These are phyloP conservation scores for Darevskia mixta DNA, from an alignment of 2,797 vertebrate species.

Conservation along the genomic window DNA sequence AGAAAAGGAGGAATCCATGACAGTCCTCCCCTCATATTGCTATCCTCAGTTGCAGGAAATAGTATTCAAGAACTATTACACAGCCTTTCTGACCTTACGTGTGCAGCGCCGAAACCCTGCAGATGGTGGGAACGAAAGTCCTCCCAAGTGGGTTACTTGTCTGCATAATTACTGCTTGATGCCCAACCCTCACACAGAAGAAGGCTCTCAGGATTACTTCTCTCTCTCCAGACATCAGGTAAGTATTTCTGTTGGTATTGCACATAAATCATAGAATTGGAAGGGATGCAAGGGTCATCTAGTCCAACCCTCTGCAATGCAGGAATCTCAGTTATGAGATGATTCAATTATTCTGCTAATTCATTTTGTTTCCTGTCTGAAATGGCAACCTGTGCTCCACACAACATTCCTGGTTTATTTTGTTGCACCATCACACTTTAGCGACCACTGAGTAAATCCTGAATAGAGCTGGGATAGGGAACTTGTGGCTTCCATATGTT, in stretches of 20 bases:
- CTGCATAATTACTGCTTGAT: slow-evolving; percentile 88
- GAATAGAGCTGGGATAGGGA: neutral
- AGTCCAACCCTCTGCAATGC: no score
- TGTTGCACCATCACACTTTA: neutral
- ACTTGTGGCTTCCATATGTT: no score
- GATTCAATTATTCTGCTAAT: neutral
- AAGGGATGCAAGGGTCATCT: no score
- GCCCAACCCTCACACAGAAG: slow-evolving; percentile 91
- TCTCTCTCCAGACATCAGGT: slow-evolving; percentile 90
- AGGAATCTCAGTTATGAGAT: no score
- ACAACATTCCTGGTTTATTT: neutral
- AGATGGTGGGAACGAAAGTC: slow-evolving; percentile 57
- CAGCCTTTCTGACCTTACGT: slow-evolving; percentile 89
- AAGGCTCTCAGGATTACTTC: slow-evolving; percentile 91
- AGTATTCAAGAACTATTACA: slow-evolving; percentile 94
- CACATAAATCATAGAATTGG: no score
- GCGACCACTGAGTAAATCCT: neutral
- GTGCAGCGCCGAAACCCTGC: slow-evolving; percentile 76
- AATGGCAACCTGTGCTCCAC: neutral
- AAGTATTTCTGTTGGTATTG: slow-evolving; percentile 47
- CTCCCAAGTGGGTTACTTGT: slow-evolving; percentile 88
- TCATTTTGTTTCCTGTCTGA: neutral
- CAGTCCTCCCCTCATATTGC: neutral
- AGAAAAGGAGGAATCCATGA: neutral
- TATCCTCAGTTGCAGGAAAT: slow-evolving; percentile 87